Evolutionary conservation across 2,797 vertebrate genomes (phyloP).

Genomic region (Tauraco hartlaubi): DNA sequence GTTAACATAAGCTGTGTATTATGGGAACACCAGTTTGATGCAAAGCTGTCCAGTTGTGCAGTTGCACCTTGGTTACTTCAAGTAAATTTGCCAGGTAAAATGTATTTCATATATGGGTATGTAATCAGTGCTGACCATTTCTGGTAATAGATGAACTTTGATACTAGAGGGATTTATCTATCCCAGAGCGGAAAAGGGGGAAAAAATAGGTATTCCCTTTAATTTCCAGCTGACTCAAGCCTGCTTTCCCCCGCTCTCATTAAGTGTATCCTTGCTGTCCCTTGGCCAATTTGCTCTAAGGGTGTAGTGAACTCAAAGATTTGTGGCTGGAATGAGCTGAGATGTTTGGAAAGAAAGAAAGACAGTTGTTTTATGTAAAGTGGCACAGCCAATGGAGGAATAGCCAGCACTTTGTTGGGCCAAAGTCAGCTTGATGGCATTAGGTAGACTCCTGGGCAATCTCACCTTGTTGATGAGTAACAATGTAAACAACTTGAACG

Average conservation of each 20-base stretch:
- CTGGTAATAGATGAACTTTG: not conserved
- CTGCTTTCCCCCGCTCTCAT: not conserved
- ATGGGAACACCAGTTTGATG: not conserved
- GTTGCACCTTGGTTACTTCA: not conserved
- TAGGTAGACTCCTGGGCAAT: not conserved
- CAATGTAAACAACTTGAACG: not conserved
- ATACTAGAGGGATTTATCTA: not conserved
- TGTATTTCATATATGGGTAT: not conserved
- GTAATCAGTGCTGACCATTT: not conserved
- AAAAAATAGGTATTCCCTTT: not conserved
- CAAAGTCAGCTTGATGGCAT: not conserved
- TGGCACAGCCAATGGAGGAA: not conserved
- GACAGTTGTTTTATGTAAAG: not conserved
- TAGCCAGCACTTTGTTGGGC: not conserved
- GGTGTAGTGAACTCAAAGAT: not conserved
- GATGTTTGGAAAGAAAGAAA: constrained; percentile 25
- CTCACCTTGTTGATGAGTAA: not conserved
- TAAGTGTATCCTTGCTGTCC: not conserved
- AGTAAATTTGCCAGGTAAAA: not conserved
- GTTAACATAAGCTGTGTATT: not conserved
- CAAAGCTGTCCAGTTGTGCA: not conserved
- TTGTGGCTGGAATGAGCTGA: not conserved
- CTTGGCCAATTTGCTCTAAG: not conserved
- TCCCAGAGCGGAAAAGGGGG: not conserved
- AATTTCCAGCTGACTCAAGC: not conserved